Conservation (phyloP, 2,888 invertebrate genomes). For the Listrodromus nycthemerus region DNA sequence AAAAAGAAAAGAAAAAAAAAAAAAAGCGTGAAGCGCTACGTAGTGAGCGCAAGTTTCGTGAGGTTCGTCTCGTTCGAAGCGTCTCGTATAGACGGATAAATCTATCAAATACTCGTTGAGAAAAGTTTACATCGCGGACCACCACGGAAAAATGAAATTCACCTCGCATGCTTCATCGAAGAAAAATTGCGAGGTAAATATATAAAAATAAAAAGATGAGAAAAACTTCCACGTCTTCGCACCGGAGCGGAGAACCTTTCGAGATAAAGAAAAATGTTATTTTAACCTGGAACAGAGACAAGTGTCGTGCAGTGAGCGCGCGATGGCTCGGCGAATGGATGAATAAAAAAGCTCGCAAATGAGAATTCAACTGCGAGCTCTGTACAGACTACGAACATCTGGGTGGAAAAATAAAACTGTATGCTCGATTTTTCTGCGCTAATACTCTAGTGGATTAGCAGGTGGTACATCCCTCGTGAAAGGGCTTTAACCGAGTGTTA, state of each 20-base stretch:
- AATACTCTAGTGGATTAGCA: slow-evolving; percentile 48
- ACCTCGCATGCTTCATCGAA: not conserved
- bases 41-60: not conserved
- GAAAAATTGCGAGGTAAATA: not conserved
- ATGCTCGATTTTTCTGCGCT: slow-evolving; percentile 39
- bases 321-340: not conserved
- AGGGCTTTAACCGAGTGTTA: slow-evolving; percentile 34
- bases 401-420: not conserved
- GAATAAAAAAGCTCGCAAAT: not conserved
- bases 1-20: not conserved
- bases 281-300: not conserved
- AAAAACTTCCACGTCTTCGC: slow-evolving; percentile 8
- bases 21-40: not conserved
- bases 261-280: not conserved
- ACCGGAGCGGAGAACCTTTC: slow-evolving; percentile 4
- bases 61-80: not conserved
- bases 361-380: not conserved
- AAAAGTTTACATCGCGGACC: not conserved
- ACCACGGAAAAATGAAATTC: slow-evolving; percentile 15
- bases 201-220: not conserved
- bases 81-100: not conserved
- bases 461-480: slow-evolving; percentile 12
- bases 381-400: not conserved
- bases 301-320: not conserved
- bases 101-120: slow-evolving; percentile 6